Conservation (phyloP, 2,797 vertebrate genomes). For the Oreonectes daqikongensis region DNA sequence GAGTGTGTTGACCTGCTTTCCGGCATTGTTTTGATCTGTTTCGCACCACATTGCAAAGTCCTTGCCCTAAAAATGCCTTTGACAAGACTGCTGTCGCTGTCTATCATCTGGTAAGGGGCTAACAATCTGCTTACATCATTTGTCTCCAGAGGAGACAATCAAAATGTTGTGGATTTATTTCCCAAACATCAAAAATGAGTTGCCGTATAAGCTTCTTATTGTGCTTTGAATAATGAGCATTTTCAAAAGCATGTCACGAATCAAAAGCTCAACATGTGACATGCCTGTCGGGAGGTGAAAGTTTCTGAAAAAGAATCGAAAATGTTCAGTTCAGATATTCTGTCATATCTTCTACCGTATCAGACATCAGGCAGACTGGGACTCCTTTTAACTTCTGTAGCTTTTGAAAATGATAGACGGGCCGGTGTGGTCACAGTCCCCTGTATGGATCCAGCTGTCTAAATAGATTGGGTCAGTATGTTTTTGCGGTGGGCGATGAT, state of each 20-base stretch:
- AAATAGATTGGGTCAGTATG: constrained; percentile 44
- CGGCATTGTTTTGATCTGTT: constrained; percentile 34
- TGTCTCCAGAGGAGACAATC: neutral
- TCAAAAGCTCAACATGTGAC: neutral
- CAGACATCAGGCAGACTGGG: constrained; percentile 17
- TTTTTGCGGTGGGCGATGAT: constrained; percentile 34
- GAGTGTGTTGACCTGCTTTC: constrained; percentile 36
- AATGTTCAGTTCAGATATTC: constrained; percentile 23
- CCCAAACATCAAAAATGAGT: neutral
- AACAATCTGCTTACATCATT: neutral
- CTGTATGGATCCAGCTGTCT: constrained; percentile 40
- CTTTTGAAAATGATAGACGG: constrained; percentile 38
- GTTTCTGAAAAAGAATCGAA: neutral
- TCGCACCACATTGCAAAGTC: constrained; percentile 23
- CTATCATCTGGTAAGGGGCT: constrained; percentile 12
- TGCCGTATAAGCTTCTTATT: neutral
- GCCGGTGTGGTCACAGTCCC: constrained; percentile 28
- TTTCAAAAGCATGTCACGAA: neutral
- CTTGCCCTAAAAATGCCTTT: neutral
- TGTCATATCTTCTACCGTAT: constrained; percentile 20
- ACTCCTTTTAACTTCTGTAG: constrained; percentile 32
- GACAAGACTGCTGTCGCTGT: neutral
- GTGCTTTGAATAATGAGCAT: neutral
- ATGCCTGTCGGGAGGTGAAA: neutral
- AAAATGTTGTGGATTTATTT: constrained; percentile 15